Percentiles rank a stretch among this genome's conserved stretches.
Evolutionary conservation across 2,113 vertebrate genomes (phyloP).

Genomic region (Garra rufa): DNA sequence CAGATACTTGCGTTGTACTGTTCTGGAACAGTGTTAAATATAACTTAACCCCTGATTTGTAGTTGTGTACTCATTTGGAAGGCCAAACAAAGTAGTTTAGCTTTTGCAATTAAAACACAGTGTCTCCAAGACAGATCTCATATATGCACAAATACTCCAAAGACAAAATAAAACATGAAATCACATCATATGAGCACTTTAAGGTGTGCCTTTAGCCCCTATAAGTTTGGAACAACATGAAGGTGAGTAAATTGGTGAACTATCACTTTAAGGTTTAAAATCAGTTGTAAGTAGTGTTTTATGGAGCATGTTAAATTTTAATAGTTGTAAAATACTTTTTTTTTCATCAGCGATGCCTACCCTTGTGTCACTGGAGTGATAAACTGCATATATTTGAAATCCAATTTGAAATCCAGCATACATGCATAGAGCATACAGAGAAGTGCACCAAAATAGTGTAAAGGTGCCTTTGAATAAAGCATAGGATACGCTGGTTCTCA

Average conservation of each 20-base stretch:
- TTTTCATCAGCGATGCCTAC: background rate
- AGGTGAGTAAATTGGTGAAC: background rate
- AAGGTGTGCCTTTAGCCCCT: background rate
- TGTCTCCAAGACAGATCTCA: no score
- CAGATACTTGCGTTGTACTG: no score
- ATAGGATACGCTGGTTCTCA: conserved; percentile 40
- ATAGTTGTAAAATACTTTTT: background rate
- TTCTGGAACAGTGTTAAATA: no score
- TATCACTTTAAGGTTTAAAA: background rate
- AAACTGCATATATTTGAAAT: background rate
- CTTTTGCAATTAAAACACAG: no score
- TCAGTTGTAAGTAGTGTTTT: background rate
- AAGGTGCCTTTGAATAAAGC: conserved; percentile 58
- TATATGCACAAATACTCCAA: no score
- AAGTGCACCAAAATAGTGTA: background rate
- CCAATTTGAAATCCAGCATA: background rate
- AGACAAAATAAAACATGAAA: no score
- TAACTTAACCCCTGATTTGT: no score
- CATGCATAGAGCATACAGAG: conserved; percentile 1
- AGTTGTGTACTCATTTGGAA: no score
- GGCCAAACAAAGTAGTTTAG: no score
- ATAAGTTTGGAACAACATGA: background rate
- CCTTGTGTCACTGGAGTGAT: background rate
- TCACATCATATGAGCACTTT: no score
- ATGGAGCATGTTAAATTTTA: background rate